Evolutionary conservation across 2,888 invertebrate genomes (phyloP), one percentile per base, ranked within the genome.

Genomic region (Teinopalpus imperialis): DNA sequence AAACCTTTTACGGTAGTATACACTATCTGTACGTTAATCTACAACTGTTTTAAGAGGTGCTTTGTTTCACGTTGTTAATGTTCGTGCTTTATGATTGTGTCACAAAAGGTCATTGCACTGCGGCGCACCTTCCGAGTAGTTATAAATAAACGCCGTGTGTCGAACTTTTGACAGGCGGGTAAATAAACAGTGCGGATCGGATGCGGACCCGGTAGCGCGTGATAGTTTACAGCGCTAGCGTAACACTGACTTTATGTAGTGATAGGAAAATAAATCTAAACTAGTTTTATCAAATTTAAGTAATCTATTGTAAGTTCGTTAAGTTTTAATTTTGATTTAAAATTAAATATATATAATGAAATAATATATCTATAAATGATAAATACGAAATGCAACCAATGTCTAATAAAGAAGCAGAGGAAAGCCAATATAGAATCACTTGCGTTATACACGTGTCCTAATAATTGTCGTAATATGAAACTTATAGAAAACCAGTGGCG

Each of bases 121-220:
- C 48, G 63, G 66, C 78, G 74, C 82, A 82, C 85, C 85, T 87
- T 83, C 83, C 78, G 79, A 68, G 64, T 59, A 61, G 70, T 69
- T 83, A 82, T 81, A 83, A 82, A 87, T 87, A 86, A 72, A 57
- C 72, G 46, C 57, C 64, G 69, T 67, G 75, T 81, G 83, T 81
- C 80, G 79, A 83, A 83, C 76, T 81, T 83, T 81, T 83, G 86
- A 85, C 83, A 81, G 68, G 71, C 71, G 63, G 63, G 81, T 81
- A 82, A 82, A 86, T 79, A 83, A 81, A 85, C 77, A 77, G 56
- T 48, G 29, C 56, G 64, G 58, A 56, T 70, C 64, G 67, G 71
- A 75, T 68, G 70, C 59, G 69, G 55, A 54, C 53, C 51, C 46
- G 30, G 41, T 14, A 27, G 43, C 29, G 36, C 39, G 48, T 20